phyloP scores from a whole-genome alignment of 2,113 vertebrate genomes.

The Neoarius graeffei region DNA sequence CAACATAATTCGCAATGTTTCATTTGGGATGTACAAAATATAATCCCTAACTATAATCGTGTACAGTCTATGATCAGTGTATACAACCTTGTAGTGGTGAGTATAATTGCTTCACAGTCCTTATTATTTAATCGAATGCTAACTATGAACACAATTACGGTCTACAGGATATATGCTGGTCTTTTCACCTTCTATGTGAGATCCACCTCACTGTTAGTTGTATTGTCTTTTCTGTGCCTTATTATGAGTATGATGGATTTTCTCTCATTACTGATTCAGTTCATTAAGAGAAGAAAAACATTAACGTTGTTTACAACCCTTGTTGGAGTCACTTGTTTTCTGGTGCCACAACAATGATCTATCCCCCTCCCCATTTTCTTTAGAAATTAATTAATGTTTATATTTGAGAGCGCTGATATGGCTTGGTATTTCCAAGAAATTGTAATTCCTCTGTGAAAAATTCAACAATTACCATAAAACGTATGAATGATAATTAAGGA shows the following conservation, averaged over 20 bases:
- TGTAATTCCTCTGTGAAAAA: slow-evolving; percentile 70
- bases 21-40: background rate
- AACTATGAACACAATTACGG: background rate
- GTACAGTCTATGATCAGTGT: background rate
- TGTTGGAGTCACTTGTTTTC: slow-evolving; percentile 55
- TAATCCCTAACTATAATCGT: background rate
- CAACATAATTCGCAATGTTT: background rate
- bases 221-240: slow-evolving; percentile 28
- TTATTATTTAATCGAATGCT: slow-evolving; percentile 12
- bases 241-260: slow-evolving; percentile 56
- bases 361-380: slow-evolving; percentile 60
- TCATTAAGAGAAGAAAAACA: slow-evolving; percentile 53
- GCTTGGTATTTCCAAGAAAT: slow-evolving; percentile 65
- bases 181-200: slow-evolving; percentile 1
- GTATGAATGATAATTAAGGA: slow-evolving; percentile 77
- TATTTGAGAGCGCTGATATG: slow-evolving; percentile 68
- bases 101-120: background rate
- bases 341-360: slow-evolving; percentile 59
- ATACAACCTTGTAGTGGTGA: background rate
- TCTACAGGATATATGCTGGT: background rate
- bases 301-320: slow-evolving; percentile 60
- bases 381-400: slow-evolving; percentile 72
- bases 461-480: slow-evolving; percentile 73
- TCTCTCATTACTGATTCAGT: slow-evolving; percentile 53
- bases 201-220: slow-evolving; percentile 11